phyloP scores from a whole-genome alignment of 2,888 invertebrate species.

The Chaetoderma sp. region DNA sequence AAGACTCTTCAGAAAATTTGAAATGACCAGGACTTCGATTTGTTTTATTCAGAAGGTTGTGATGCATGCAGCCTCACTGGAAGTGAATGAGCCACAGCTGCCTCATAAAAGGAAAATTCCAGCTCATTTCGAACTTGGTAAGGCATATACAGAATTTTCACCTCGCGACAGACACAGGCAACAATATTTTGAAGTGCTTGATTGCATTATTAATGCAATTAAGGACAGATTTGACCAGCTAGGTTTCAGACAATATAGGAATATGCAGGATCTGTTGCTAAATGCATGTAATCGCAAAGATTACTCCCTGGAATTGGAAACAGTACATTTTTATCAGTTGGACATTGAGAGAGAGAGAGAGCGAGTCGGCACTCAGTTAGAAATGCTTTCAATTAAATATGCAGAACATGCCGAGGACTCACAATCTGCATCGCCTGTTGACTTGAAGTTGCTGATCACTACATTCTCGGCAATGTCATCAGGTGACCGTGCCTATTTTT shows the following conservation, averaged over 20 bases:
- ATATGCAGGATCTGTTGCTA: conserved; percentile 1
- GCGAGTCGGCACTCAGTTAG: too few species aligned
- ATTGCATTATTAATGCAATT: conserved; percentile 4
- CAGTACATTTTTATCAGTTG: not conserved
- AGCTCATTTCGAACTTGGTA: not conserved
- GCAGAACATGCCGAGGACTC: not conserved
- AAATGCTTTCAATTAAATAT: not conserved
- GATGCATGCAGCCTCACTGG: not conserved
- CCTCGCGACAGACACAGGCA: not conserved
- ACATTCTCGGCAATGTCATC: not conserved
- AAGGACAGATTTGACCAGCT: conserved; percentile 14
- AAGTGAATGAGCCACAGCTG: not conserved
- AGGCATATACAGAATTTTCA: not conserved
- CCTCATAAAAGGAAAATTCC: not conserved
- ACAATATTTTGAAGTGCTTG: not conserved
- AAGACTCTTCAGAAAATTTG: not conserved
- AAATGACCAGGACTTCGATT: not conserved
- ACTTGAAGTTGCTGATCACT: not conserved
- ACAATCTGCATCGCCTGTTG: too few species aligned
- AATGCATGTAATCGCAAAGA: not conserved
- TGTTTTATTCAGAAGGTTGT: not conserved
- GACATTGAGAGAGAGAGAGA: conserved; percentile 8
- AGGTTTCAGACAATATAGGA: conserved; percentile 5
- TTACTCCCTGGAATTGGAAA: not conserved
- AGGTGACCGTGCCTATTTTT: not conserved